A percentile compares a stretch with the other conserved stretches of the same genome.
Evolutionary conservation across 92 coral and sea anemone species (phyloP).

Genomic region (Siderastrea siderea): DNA sequence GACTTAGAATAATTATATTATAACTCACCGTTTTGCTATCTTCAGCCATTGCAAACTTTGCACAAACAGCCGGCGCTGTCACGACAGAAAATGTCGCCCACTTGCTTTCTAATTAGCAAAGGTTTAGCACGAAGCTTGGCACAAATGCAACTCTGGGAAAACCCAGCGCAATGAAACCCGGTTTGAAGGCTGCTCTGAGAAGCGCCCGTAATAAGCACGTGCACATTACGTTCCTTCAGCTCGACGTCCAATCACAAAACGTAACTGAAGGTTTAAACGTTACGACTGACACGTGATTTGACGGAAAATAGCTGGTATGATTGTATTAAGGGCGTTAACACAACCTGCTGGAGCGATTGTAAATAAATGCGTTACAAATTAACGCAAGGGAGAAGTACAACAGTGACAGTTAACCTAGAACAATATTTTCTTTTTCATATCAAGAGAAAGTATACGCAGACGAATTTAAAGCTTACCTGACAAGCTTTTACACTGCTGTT

Average conservation of each 20-base stretch:
- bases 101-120: slow-evolving; percentile 1
- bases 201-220: slow-evolving; percentile 19
- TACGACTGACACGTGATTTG: slow-evolving; percentile 7
- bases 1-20: not conserved
- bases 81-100: not conserved
- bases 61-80: not conserved
- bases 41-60: slow-evolving; percentile 10
- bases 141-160: slow-evolving; percentile 28
- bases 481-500: slow-evolving; percentile 45
- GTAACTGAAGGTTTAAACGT: not conserved
- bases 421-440: not conserved
- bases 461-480: slow-evolving; percentile 23
- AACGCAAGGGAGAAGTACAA: not conserved
- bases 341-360: slow-evolving; percentile 17
- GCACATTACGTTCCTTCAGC: slow-evolving; percentile 2
- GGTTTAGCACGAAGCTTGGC: not conserved
- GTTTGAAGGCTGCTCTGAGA: slow-evolving; percentile 18
- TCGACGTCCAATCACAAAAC: slow-evolving; percentile 29
- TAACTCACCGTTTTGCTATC: slow-evolving; percentile 41
- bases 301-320: not conserved
- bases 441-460: not conserved
- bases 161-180: slow-evolving; percentile 15
- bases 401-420: not conserved
- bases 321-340: not conserved
- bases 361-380: not conserved